A percentile compares a stretch with the other conserved stretches of the same genome.
phyloP scores from a whole-genome alignment of 2,113 vertebrate genomes.

The Cariama cristata region DNA sequence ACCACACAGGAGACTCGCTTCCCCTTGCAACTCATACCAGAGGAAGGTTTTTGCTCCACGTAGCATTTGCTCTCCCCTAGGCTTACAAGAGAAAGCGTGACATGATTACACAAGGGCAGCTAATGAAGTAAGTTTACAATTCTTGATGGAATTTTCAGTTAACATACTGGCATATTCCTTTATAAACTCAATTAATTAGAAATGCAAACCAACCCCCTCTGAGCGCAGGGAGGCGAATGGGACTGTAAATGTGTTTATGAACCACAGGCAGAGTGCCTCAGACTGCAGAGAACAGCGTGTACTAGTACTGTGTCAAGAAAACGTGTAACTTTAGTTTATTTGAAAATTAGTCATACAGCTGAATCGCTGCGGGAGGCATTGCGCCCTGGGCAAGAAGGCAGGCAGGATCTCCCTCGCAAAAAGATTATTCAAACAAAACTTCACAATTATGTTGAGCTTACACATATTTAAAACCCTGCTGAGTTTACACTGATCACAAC shows the following conservation, averaged over 20 bases:
- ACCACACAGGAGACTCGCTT: rapidly evolving
- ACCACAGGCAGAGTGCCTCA: constrained; percentile 9
- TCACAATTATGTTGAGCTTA: constrained; percentile 58
- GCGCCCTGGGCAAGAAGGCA: neutral
- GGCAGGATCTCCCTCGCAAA: constrained; percentile 13
- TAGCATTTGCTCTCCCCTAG: neutral
- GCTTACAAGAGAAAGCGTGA: neutral
- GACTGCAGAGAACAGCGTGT: constrained; percentile 33
- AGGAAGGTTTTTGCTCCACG: neutral
- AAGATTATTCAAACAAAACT: constrained; percentile 61
- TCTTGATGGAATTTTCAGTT: constrained; percentile 13
- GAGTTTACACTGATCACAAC: constrained; percentile 50
- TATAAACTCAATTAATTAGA: constrained; percentile 51
- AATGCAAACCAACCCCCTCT: constrained; percentile 17
- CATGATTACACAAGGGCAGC: neutral
- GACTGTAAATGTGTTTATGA: constrained; percentile 46
- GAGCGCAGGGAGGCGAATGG: neutral
- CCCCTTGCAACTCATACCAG: neutral
- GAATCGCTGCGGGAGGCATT: constrained; percentile 33
- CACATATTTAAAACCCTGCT: constrained; percentile 66
- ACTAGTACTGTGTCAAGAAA: neutral
- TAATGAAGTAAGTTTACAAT: neutral
- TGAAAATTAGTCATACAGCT: constrained; percentile 70
- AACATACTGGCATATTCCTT: constrained; percentile 21
- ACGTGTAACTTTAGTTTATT: constrained; percentile 29